Conservation (phyloP, 2,888 invertebrate species). For the Lysandra bellargus region DNA sequence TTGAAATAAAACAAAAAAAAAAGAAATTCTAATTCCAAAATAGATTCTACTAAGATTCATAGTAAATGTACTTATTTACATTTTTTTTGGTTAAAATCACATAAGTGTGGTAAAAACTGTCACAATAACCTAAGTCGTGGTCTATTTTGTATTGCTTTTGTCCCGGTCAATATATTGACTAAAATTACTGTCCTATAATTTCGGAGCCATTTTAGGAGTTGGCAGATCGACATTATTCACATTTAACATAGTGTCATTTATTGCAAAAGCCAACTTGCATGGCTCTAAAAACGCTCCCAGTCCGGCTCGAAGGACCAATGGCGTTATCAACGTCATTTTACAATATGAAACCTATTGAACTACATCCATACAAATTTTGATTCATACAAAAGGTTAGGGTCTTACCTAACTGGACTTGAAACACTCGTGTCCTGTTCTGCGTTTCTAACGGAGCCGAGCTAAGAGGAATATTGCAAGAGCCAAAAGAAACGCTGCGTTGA, state of each 20-base stretch:
- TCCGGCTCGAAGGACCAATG: constrained; percentile 23
- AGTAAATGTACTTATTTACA: constrained; percentile 43
- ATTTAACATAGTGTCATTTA: neutral
- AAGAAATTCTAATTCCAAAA: neutral
- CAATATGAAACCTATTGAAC: neutral
- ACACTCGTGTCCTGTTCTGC: neutral
- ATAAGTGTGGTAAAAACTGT: constrained; percentile 69
- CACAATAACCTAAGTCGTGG: constrained; percentile 42
- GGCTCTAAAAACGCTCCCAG: neutral
- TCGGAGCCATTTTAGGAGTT: neutral
- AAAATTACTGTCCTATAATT: neutral
- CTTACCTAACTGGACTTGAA: constrained; percentile 21
- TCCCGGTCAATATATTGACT: constrained; percentile 41
- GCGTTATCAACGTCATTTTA: neutral
- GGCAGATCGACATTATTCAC: too few species aligned
- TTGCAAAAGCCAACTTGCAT: neutral
- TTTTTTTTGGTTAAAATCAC: constrained; percentile 77
- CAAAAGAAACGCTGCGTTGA: neutral
- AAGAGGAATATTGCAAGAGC: neutral
- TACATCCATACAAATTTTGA: constrained; percentile 7
- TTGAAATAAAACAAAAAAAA: constrained; percentile 15
- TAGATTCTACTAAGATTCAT: constrained; percentile 36
- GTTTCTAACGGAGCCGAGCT: neutral
- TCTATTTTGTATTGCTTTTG: constrained; percentile 42
- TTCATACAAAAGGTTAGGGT: constrained; percentile 21